Base-by-base conservation (phyloP, 92 coral and sea anemone species). In the Porites cylindrica region DNA sequence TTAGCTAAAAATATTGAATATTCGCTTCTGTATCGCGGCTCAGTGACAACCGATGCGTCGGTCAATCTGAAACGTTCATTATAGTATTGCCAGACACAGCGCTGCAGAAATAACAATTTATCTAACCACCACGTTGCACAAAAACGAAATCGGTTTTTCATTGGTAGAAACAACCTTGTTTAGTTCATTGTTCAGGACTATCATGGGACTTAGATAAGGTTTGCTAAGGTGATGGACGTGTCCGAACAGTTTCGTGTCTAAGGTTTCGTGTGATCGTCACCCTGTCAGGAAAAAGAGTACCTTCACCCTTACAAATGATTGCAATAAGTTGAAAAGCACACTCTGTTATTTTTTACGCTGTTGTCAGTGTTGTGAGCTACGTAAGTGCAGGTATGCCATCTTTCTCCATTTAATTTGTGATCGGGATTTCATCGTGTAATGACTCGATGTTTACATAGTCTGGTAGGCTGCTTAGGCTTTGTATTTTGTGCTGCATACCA, bases 181-280 rank as follows among this genome's bases (percentile, higher is more conserved):
- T 17, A 64, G 70, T 38, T 38, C 47, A 38, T 54, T 54, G 68
- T n/a, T 17, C 53, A 51, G 52, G 67, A 66, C 73, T 51, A 81
- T 69, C 23, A 24, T 78, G 7, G 12, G 13, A 67, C 11, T 23
- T 16, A 6, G 2, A 68, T 26, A 26, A 69, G 85, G 17, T 70
- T 68, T 54, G 66, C 23, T 69, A 43, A 61, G 59, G 38, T 63
- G 82, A 78, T 38, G 51, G 11, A 69, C 52, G 85, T 29, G n/a
- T 38, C 47, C 4, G 47, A 38, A 38, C 47, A 38, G 47, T 70
- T 8, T 10, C 61, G 61, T 56, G 61, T 56, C 61, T 56, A 10
- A 14, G 61, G 61, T 56, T 56, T 56, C 61, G 61, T 56, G 13
- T 56, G 61, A 56, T 56, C 1, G 61, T 38, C 47, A 38, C 5